Evolutionary conservation across 1,140 invertebrate species (phyloP), one percentile per base, ranked within the genome.

Genomic region (Cyphomyrmex costatus): DNA sequence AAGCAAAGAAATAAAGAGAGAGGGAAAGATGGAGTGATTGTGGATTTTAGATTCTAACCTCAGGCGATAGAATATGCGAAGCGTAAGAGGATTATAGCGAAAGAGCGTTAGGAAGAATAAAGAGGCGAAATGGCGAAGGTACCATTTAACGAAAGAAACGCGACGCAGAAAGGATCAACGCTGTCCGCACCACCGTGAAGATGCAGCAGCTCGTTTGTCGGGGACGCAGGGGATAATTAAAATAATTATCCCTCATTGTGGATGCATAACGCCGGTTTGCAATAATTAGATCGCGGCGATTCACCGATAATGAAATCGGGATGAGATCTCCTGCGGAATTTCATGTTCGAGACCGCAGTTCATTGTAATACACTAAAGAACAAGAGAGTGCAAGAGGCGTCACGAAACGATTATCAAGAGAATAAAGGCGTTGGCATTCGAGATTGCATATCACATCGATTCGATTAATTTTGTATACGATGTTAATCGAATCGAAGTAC

Each of bases 41-140:
- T 71, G 77, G 85, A 90, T 90, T 90, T 89, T 65, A 84, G 85
- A 89, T 85, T 84, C 87, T 76, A 87, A 66, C 89, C 74, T 24
- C 21, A 53, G 74, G 85, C 88, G 66, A 87, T 87, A 36, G 79
- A 89, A 87, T 90, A 90, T 78, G 71, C 61, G 51, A 8, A 79
- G 68, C 85, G 36, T 74, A 74, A 84, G 33, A 21, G 88, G 42
- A 85, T 42, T 49, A 49, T 76, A 49, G 36, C 53, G 71, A 79
- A 73, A 33, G 61, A 70, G 19, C 73, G 76, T 68, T 8, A n/a
- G 27, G 63, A 70, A 33, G 65, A 42, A 30, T 14, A 56, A 46
- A 49, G 19, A n/a, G 27, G 1, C 19, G 30, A 19, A 65, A 58
- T 56, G 58, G 12, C 12, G 16, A 27, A 66, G 10, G 21, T 56